Percentiles rank a stretch among this genome's conserved stretches.
These are phyloP conservation scores for Doryteuthis pealeii DNA, from an alignment of 1,140 invertebrate species.

Conservation along the genomic window DNA sequence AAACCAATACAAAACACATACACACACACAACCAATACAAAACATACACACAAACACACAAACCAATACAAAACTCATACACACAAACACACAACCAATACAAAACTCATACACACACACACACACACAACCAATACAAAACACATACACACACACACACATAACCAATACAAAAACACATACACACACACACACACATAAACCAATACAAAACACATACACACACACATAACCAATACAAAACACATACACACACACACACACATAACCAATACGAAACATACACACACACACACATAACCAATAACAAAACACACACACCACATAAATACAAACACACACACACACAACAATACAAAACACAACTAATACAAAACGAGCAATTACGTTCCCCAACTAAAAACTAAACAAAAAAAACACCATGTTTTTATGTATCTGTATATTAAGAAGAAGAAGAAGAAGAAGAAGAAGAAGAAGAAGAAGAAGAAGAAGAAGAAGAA, in stretches of 20 bases:
- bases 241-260: slow-evolving; percentile 41
- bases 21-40: not conserved
- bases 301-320: no score
- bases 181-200: not conserved
- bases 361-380: no score
- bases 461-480: no score
- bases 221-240: slow-evolving; percentile 41
- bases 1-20: not conserved
- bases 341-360: no score
- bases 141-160: not conserved
- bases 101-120: not conserved
- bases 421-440: no score
- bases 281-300: slow-evolving; percentile 7
- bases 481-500: no score
- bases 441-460: no score
- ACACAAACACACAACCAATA: not conserved
- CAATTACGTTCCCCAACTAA: no score
- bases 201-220: slow-evolving; percentile 37
- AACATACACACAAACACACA: not conserved
- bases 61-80: not conserved
- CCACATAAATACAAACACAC: not conserved
- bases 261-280: slow-evolving; percentile 19
- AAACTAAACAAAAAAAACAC: no score
- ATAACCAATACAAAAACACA: not conserved
- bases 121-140: not conserved